These are phyloP conservation scores for Acrocyrtus sp. DNA, from an alignment of 2,888 invertebrate genomes.

Conservation along the genomic window DNA sequence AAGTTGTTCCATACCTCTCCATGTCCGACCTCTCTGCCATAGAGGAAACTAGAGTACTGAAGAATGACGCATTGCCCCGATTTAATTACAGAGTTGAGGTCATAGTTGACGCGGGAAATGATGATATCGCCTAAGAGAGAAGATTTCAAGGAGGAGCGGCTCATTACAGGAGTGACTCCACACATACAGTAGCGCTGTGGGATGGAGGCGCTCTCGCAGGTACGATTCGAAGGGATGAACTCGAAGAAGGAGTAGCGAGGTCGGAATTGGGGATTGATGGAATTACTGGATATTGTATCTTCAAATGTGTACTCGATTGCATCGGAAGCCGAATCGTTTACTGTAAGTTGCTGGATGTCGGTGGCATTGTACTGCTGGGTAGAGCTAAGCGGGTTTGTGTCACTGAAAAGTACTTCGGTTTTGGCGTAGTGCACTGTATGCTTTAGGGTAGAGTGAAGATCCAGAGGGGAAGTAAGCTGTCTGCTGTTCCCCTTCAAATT, in stretches of 20 bases:
- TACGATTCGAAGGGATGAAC: constrained; percentile 56
- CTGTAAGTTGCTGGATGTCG: not conserved
- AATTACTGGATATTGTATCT: constrained; percentile 6
- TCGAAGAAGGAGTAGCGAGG: constrained; percentile 61
- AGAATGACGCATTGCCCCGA: constrained; percentile 48
- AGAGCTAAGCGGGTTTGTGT: not conserved
- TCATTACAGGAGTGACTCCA: constrained; percentile 56
- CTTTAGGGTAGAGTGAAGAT: constrained; percentile 74
- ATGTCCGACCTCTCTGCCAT: constrained; percentile 57
- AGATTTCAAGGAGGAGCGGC: constrained; percentile 40
- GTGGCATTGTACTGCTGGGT: too few relatives aligned
- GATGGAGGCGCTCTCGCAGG: constrained; percentile 60
- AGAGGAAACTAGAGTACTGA: constrained; percentile 56
- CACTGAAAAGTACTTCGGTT: not conserved
- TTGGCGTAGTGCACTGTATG: constrained; percentile 51
- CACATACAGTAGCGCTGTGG: constrained; percentile 62
- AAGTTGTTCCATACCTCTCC: constrained; percentile 61
- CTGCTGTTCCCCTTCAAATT: constrained; percentile 74
- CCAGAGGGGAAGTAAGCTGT: constrained; percentile 79
- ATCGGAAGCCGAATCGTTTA: constrained; percentile 1
- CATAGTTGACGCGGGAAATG: constrained; percentile 49
- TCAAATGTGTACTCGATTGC: constrained; percentile 4
- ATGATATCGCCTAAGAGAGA: constrained; percentile 54
- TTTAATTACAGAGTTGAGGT: constrained; percentile 44
- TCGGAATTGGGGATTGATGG: constrained; percentile 30